Conservation (phyloP, 2,797 vertebrate species). For the Hemibagrus guttatus region DNA sequence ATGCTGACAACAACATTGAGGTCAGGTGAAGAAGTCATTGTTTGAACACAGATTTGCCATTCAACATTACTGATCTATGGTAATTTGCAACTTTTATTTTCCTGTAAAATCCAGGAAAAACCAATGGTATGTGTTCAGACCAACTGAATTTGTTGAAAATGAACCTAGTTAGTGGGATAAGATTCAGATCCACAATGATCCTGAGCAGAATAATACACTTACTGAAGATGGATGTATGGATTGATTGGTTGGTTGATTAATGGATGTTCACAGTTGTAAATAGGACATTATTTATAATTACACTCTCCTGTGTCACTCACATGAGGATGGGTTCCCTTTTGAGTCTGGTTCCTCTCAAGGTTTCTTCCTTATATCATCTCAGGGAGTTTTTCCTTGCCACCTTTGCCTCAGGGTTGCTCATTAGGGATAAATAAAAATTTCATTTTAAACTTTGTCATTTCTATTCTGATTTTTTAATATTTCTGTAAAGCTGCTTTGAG, state of each 20-base stretch:
- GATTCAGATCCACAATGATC: neutral
- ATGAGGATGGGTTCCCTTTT: too few species aligned
- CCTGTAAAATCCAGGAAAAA: too few species aligned
- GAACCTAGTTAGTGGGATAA: neutral
- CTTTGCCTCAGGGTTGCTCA: too few species aligned
- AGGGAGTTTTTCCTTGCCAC: too few species aligned
- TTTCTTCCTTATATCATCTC: too few species aligned
- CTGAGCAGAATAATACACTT: neutral
- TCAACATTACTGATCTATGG: neutral
- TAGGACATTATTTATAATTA: too few species aligned
- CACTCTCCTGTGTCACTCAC: too few species aligned
- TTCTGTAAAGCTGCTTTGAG: too few species aligned
- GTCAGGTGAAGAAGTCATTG: neutral
- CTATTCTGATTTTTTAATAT: too few species aligned
- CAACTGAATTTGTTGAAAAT: neutral
- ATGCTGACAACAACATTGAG: neutral
- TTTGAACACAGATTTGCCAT: neutral
- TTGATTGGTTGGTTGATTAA: neutral
- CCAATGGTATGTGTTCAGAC: neutral
- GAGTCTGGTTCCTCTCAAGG: too few species aligned
- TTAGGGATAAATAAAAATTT: too few species aligned
- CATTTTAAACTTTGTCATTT: too few species aligned
- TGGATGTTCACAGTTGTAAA: neutral
- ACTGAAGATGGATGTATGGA: slow-evolving; percentile 6
- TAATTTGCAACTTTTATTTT: neutral